Conservation (phyloP, 1,140 invertebrate species). For the Macrobrachium nipponense region DNA sequence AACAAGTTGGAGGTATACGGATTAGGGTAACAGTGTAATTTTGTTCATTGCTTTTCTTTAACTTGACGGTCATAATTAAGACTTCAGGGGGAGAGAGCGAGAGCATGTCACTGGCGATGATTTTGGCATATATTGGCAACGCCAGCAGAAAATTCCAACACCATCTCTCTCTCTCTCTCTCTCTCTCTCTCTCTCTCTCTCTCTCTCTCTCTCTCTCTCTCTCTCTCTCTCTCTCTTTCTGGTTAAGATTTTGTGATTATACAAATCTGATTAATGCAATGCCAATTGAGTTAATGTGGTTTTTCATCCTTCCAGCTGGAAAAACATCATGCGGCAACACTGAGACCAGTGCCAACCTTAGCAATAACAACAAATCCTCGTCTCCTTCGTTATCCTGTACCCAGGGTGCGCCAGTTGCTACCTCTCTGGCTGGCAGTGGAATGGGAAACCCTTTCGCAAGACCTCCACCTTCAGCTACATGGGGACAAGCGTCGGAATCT, state of each 20-base stretch:
- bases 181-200: conserved; percentile 16
- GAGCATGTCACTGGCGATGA: too few relatives aligned
- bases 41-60: too few relatives aligned
- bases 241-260: neutral
- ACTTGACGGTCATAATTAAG: too few relatives aligned
- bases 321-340: neutral
- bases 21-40: too few relatives aligned
- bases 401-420: conserved; percentile 6
- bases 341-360: conserved; percentile 25
- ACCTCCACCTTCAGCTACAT: conserved; percentile 20
- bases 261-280: neutral
- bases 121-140: too few relatives aligned
- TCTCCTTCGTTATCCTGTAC: neutral
- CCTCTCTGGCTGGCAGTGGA: conserved; percentile 30
- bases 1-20: too few relatives aligned
- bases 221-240: neutral
- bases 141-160: too few relatives aligned
- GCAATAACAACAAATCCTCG: conserved; percentile 35
- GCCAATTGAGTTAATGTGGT: neutral
- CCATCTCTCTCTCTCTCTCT: conserved; percentile 10
- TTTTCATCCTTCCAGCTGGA: neutral
- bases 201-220: neutral
- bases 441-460: conserved; percentile 52
- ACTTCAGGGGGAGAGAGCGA: too few relatives aligned
- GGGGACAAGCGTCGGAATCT: conserved; percentile 36